These are phyloP conservation scores for Dexiosoma caninum DNA, from an alignment of 2,888 invertebrate genomes.

Conservation along the genomic window DNA sequence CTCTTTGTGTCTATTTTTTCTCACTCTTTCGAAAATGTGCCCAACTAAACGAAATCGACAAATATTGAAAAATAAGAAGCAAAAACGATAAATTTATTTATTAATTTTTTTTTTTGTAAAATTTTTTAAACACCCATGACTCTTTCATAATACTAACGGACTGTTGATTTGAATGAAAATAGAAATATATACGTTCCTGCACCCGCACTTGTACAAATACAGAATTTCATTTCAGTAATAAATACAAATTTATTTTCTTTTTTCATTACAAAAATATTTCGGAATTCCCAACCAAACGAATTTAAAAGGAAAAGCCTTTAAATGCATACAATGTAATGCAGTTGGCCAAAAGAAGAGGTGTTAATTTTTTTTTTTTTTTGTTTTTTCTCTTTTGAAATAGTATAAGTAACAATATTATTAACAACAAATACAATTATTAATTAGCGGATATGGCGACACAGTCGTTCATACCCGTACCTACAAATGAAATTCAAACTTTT, in stretches of 20 bases:
- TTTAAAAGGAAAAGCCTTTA: conserved; percentile 35
- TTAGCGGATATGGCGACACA: conserved; percentile 54
- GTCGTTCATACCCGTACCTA: neutral
- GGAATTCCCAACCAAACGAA: conserved; percentile 34
- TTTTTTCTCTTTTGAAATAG: neutral
- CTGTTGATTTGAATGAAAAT: conserved; percentile 16
- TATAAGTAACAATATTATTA: conserved; percentile 15
- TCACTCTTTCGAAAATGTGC: no score
- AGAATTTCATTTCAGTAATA: conserved; percentile 34
- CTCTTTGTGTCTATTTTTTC: no score
- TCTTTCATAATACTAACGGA: conserved; percentile 5
- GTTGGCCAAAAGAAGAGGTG: neutral
- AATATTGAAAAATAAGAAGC: neutral
- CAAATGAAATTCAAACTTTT: conserved; percentile 14
- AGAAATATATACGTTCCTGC: conserved; percentile 1
- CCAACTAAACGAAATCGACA: neutral
- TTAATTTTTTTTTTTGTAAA: neutral
- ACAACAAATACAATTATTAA: conserved; percentile 39
- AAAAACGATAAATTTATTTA: conserved; percentile 14
- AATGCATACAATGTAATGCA: conserved; percentile 9
- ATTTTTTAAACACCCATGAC: conserved; percentile 13
- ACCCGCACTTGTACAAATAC: conserved; percentile 11
- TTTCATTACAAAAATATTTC: conserved; percentile 31
- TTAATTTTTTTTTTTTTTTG: no score
- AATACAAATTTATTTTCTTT: conserved; percentile 12